phyloP scores from a whole-genome alignment of 35 echinoderm and acorn worm species.

The Heliocidaris erythrogramma region DNA sequence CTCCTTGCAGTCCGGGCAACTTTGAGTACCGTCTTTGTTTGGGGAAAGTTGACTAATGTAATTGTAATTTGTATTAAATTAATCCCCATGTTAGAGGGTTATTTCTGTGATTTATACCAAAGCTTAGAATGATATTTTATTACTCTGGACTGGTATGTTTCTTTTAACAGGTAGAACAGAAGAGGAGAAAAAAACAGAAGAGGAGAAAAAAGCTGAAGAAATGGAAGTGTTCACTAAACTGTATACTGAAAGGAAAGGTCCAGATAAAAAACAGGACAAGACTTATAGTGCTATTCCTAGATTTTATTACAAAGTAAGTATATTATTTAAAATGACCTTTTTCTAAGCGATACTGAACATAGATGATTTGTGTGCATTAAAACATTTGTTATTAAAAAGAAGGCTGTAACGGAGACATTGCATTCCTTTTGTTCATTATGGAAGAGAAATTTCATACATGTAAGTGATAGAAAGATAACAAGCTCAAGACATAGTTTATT shows the following conservation, averaged over 20 bases:
- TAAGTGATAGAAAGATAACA: too few species aligned
- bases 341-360: neutral
- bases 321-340: neutral
- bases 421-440: neutral
- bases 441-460: neutral
- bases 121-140: neutral
- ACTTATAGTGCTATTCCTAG: constrained; percentile 82
- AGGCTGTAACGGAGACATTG: too few species aligned
- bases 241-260: constrained; percentile 85
- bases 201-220: constrained; percentile 73
- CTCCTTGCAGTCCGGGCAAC: too few species aligned
- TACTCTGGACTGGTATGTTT: neutral
- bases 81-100: too few species aligned
- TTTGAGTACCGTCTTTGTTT: too few species aligned
- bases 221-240: constrained; percentile 81
- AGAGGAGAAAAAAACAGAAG: constrained; percentile 63
- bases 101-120: too few species aligned
- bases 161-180: constrained; percentile 41
- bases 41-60: too few species aligned
- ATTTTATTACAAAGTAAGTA: constrained; percentile 95
- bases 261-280: constrained; percentile 62
- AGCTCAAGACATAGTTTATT: too few species aligned
- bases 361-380: neutral
- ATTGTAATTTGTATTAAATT: too few species aligned
- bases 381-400: too few species aligned